These are phyloP conservation scores for Tinamus guttatus DNA, from an alignment of 2,113 vertebrate species.

Conservation along the genomic window DNA sequence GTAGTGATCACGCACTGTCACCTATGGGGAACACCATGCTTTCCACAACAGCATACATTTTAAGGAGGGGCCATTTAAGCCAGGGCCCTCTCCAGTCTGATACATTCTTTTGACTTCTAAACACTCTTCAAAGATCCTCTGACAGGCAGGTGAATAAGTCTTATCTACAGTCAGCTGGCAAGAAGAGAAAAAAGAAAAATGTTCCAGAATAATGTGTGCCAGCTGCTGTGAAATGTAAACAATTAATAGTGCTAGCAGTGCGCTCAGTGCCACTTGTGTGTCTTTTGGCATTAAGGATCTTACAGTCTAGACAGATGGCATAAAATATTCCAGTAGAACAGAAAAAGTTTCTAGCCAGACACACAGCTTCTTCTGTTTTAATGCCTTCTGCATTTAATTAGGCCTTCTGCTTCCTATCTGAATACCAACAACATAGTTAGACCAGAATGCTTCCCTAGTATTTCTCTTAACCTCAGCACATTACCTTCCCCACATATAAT, in stretches of 20 bases:
- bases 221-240: conserved; percentile 36
- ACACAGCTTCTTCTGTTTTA: background rate
- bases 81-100: background rate
- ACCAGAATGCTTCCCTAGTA: background rate
- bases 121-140: background rate
- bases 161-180: background rate
- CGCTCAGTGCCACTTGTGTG: background rate
- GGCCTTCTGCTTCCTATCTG: background rate
- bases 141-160: conserved; percentile 49
- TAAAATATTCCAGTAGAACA: background rate
- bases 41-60: background rate
- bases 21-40: background rate
- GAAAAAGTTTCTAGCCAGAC: background rate
- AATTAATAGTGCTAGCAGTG: conserved; percentile 18
- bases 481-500: background rate
- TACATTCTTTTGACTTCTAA: conserved; percentile 15
- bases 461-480: background rate
- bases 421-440: background rate
- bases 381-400: background rate
- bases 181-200: background rate
- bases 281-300: conserved; percentile 25
- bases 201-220: background rate
- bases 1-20: background rate
- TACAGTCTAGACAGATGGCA: conserved; percentile 26
- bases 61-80: background rate